Percentiles rank a stretch among this genome's conserved stretches.
phyloP scores from a whole-genome alignment of 2,888 invertebrate species.

The Dryobota labecula region DNA sequence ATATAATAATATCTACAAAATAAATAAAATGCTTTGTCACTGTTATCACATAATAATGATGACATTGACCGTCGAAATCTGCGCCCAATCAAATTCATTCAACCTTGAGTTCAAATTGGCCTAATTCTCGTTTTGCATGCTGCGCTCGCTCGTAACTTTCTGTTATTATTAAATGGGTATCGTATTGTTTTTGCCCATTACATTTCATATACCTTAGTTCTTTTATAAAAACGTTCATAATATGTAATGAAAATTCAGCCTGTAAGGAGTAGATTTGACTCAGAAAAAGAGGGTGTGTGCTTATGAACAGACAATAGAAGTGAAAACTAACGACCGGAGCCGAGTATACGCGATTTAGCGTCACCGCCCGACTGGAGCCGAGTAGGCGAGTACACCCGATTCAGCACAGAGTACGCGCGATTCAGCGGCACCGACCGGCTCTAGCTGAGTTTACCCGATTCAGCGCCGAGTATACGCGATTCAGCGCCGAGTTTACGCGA shows the following conservation, averaged over 20 bases:
- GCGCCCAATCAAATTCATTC: conserved; percentile 37
- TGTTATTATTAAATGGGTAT: conserved; percentile 1
- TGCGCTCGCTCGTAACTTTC: conserved; percentile 9
- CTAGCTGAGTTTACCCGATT: no score
- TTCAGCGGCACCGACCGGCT: not conserved
- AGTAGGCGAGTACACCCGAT: no score
- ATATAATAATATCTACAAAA: not conserved
- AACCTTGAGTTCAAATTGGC: conserved; percentile 45
- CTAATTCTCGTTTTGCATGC: conserved; percentile 39
- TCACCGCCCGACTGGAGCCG: no score
- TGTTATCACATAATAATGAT: not conserved
- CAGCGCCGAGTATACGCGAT: no score
- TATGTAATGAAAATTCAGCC: not conserved
- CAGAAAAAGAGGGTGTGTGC: not conserved
- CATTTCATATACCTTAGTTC: not conserved
- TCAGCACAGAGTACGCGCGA: no score
- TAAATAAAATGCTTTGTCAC: not conserved
- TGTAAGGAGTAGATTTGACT: not conserved
- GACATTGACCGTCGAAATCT: conserved; percentile 51
- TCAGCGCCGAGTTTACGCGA: no score
- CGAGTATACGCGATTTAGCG: not conserved
- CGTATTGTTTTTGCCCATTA: not conserved
- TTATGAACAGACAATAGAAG: not conserved
- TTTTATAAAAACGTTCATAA: not conserved
- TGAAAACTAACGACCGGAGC: not conserved